Evolutionary conservation across 2,797 vertebrate genomes (phyloP).

Genomic region (Caiman crocodilus): DNA sequence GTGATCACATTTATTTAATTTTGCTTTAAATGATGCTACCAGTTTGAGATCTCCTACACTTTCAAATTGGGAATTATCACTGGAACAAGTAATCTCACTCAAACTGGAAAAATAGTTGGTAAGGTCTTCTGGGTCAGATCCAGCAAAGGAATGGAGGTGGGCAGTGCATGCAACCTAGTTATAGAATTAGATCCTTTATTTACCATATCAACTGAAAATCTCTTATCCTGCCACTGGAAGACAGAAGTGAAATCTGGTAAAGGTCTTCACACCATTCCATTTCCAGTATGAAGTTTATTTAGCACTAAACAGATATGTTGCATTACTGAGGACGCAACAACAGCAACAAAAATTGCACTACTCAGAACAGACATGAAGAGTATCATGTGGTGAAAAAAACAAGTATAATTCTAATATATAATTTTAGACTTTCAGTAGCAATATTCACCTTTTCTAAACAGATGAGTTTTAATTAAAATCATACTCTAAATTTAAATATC

Average conservation of each 20-base stretch:
- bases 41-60: background rate
- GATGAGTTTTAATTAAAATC: background rate
- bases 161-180: background rate
- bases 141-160: background rate
- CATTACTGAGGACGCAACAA: background rate
- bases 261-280: background rate
- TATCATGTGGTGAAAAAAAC: background rate
- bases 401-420: background rate
- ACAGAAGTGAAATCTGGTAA: background rate
- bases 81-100: background rate
- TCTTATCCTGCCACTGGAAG: background rate
- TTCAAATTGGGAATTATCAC: background rate
- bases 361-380: background rate
- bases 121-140: background rate
- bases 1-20: background rate
- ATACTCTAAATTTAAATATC: slow-evolving; percentile 3
- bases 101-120: background rate
- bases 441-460: background rate
- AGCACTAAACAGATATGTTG: too few relatives aligned
- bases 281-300: background rate
- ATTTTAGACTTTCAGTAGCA: background rate
- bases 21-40: slow-evolving; percentile 8
- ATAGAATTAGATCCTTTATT: background rate
- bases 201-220: background rate
- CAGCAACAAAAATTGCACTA: background rate